phyloP scores from a whole-genome alignment of 2,888 invertebrate species.

The Drosophila nr. perissopoda region DNA sequence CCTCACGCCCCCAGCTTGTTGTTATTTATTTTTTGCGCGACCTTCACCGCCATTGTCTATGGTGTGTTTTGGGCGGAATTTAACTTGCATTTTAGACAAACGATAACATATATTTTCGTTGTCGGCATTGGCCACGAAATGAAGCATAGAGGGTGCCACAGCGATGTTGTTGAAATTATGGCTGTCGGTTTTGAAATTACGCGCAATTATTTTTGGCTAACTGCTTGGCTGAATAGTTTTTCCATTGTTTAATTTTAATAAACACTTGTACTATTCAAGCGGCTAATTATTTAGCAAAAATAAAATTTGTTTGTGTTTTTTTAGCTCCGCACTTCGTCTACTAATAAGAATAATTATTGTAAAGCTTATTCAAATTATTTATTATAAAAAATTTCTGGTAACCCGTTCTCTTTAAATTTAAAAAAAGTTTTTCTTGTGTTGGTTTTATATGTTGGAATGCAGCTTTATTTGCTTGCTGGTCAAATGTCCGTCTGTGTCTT shows the following conservation, averaged over 20 bases:
- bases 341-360: neutral
- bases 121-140: slow-evolving; percentile 34
- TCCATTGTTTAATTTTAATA: slow-evolving; percentile 1
- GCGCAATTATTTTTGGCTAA: slow-evolving; percentile 8
- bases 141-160: slow-evolving; percentile 19
- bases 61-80: slow-evolving; percentile 23
- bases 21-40: slow-evolving; percentile 49
- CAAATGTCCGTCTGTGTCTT: neutral
- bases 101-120: slow-evolving; percentile 26
- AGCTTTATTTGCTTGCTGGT: slow-evolving; percentile 15
- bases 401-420: neutral
- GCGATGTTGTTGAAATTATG: slow-evolving; percentile 8
- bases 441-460: neutral
- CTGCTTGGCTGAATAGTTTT: neutral
- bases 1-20: slow-evolving; percentile 26
- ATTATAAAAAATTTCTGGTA: neutral
- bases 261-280: neutral
- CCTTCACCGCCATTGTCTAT: slow-evolving; percentile 53
- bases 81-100: slow-evolving; percentile 22
- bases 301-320: neutral
- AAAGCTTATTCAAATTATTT: neutral
- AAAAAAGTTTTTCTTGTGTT: neutral
- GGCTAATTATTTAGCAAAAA: neutral
- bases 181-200: slow-evolving; percentile 23
- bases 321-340: neutral